Evolutionary conservation across 2,113 vertebrate species (phyloP).

Genomic region (Noctilio leporinus): DNA sequence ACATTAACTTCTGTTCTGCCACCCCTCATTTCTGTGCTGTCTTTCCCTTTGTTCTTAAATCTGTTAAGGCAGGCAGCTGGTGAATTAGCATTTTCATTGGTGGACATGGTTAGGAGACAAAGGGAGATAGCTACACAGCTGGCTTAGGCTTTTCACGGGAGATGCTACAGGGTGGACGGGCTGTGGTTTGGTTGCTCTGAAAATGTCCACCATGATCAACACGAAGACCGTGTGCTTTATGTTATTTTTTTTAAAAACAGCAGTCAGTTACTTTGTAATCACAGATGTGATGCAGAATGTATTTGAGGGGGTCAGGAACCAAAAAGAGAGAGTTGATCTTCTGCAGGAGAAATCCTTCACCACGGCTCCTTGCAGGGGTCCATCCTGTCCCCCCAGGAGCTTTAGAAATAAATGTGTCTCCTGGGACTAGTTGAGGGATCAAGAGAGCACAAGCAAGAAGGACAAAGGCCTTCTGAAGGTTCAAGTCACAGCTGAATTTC

Average conservation of each 20-base stretch:
- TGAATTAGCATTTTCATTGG: too few relatives aligned
- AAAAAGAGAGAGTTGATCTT: neutral
- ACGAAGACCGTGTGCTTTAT: too few relatives aligned
- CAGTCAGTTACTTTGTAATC: neutral
- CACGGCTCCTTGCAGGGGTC: neutral
- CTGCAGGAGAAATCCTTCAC: neutral
- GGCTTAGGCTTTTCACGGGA: too few relatives aligned
- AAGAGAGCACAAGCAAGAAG: neutral
- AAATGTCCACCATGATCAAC: too few relatives aligned
- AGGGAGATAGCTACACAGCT: too few relatives aligned
- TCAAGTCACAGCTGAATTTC: neutral
- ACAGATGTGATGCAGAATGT: neutral
- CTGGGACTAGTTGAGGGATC: neutral
- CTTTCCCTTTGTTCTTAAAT: too few relatives aligned
- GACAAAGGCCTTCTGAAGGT: neutral
- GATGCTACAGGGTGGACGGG: too few relatives aligned
- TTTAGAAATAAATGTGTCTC: neutral
- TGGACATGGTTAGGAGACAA: too few relatives aligned
- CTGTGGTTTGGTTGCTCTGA: too few relatives aligned
- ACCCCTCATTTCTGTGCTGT: too few relatives aligned
- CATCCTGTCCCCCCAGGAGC: neutral
- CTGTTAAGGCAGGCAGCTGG: too few relatives aligned
- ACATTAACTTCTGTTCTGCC: too few relatives aligned
- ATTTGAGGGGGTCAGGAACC: neutral
- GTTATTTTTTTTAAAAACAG: neutral